Evolutionary conservation across 2,113 vertebrate genomes (phyloP).

Genomic region (Onychorhynchus coronatus): DNA sequence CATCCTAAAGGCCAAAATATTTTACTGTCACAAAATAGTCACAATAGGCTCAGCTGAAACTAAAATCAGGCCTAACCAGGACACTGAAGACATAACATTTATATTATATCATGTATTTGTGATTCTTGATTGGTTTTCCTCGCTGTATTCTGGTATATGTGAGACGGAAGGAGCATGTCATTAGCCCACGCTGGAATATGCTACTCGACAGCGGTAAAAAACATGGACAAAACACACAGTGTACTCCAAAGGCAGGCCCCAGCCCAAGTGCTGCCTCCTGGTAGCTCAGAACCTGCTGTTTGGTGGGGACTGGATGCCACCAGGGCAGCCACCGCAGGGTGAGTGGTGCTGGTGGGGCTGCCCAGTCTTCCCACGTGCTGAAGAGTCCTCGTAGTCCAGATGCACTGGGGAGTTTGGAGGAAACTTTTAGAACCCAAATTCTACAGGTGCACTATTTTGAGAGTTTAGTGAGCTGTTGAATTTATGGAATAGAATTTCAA

Average conservation of each 20-base stretch:
- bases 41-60: not conserved
- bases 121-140: not conserved
- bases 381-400: not conserved
- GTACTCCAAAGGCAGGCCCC: not conserved
- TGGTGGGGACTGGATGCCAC: not conserved
- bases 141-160: not conserved
- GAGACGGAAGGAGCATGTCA: not conserved
- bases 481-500: not conserved
- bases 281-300: not conserved
- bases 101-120: fast-evolving
- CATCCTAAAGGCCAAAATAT: not conserved
- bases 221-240: fast-evolving
- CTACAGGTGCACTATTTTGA: not conserved
- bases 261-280: fast-evolving
- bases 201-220: not conserved
- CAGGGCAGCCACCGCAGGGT: not conserved
- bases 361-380: fast-evolving
- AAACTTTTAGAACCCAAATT: not conserved
- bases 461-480: not conserved
- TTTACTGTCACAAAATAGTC: not conserved
- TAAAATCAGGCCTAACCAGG: not conserved
- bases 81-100: not conserved
- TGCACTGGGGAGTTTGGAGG: fast-evolving
- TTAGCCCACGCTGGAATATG: not conserved
- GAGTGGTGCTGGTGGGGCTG: not conserved